Evolutionary conservation across 2,113 vertebrate species (phyloP).

Genomic region (Micronisus gabar): DNA sequence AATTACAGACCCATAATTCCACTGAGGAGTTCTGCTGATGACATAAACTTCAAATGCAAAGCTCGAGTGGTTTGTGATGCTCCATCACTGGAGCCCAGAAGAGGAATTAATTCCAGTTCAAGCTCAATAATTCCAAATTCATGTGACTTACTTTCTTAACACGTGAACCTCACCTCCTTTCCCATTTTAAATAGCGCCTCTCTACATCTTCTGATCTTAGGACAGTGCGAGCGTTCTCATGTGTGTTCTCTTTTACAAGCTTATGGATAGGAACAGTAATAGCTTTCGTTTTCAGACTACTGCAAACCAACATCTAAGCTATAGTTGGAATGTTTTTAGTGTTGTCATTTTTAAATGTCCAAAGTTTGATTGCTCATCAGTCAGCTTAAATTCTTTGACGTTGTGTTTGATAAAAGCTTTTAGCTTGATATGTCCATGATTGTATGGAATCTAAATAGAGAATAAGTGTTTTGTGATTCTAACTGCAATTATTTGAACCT

Average conservation of each 20-base stretch:
- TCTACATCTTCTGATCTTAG: background rate
- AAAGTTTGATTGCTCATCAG: background rate
- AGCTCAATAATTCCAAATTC: background rate
- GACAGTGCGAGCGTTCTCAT: rapidly evolving
- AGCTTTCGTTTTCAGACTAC: background rate
- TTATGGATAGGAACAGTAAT: background rate
- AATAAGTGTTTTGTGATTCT: background rate
- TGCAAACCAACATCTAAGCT: background rate
- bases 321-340: background rate
- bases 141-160: background rate
- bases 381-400: background rate
- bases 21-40: background rate
- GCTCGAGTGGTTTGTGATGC: background rate
- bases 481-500: background rate
- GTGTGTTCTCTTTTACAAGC: rapidly evolving
- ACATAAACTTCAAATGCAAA: background rate
- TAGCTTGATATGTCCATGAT: background rate
- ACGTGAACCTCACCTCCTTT: rapidly evolving
- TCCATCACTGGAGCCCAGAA: background rate
- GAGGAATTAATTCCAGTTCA: background rate
- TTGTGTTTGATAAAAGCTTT: background rate
- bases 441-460: background rate
- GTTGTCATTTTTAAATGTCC: background rate
- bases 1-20: background rate
- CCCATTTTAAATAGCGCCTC: background rate